These are phyloP conservation scores for Heliothis subflexa DNA, from an alignment of 1,140 invertebrate genomes.

Conservation along the genomic window DNA sequence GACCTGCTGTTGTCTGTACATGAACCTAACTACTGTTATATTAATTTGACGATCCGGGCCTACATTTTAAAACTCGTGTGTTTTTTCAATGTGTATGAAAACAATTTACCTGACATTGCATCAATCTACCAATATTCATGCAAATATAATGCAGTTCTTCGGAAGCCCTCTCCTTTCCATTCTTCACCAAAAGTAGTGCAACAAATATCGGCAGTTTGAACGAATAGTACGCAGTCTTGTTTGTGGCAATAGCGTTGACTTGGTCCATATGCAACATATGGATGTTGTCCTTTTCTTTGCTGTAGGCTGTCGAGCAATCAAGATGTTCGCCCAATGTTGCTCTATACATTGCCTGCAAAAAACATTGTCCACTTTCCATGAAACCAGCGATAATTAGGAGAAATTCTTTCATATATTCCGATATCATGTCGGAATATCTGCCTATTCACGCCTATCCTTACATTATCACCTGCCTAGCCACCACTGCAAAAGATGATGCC, in stretches of 20 bases:
- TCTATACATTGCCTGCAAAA: neutral
- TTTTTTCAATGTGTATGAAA: neutral
- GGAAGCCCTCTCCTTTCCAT: neutral
- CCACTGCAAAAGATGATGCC: too few relatives aligned
- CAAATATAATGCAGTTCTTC: slow-evolving; percentile 20
- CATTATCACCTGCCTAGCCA: too few relatives aligned
- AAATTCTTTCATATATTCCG: too few relatives aligned
- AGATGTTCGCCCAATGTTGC: slow-evolving; percentile 87
- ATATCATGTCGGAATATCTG: too few relatives aligned
- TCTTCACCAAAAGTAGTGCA: slow-evolving; percentile 9
- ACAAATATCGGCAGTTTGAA: slow-evolving; percentile 89
- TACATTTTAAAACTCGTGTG: neutral
- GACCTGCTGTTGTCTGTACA: too few relatives aligned
- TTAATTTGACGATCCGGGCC: neutral
- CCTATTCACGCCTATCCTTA: too few relatives aligned
- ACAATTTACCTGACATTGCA: slow-evolving; percentile 91
- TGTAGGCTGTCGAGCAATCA: slow-evolving; percentile 85
- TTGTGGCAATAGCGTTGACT: slow-evolving; percentile 93
- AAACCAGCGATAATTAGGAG: neutral
- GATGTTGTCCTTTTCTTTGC: slow-evolving; percentile 70
- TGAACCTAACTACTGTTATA: neutral
- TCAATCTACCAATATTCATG: slow-evolving; percentile 93
- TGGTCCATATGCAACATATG: slow-evolving; percentile 89
- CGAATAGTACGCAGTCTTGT: slow-evolving; percentile 94
- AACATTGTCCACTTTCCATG: neutral